Conservation (phyloP, 2,888 invertebrate genomes). For the Ommatoiulus sabulosus region DNA sequence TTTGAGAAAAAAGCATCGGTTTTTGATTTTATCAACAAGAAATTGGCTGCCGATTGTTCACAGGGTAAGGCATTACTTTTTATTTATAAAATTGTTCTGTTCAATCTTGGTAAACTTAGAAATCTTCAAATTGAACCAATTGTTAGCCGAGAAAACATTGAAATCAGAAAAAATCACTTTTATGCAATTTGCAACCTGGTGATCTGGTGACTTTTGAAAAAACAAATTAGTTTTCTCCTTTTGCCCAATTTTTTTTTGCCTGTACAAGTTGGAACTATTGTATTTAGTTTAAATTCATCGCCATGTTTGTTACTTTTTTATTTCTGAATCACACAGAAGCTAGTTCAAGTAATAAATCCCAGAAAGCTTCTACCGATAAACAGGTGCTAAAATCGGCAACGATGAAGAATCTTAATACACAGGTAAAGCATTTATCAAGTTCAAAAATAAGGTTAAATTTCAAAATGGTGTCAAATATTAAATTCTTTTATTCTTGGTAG, state of each 20-base stretch:
- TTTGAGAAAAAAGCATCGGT: conserved; percentile 66
- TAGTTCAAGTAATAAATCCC: conserved; percentile 52
- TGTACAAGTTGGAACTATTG: too few species aligned
- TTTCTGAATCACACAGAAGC: conserved; percentile 59
- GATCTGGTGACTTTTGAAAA: too few species aligned
- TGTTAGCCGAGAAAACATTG: too few species aligned
- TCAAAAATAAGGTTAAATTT: background rate
- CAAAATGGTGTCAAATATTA: background rate
- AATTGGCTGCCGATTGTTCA: conserved; percentile 10
- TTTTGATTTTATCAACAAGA: conserved; percentile 81
- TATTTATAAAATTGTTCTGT: background rate
- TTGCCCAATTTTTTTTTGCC: too few species aligned
- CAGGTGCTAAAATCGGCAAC: conserved; percentile 42
- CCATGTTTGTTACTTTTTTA: background rate
- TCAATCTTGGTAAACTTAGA: too few species aligned
- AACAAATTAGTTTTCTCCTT: too few species aligned
- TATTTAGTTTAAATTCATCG: background rate
- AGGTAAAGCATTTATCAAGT: conserved; percentile 46
- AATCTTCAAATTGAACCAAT: too few species aligned
- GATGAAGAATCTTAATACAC: conserved; percentile 62
- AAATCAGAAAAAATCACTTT: too few species aligned
- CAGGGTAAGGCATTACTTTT: background rate
- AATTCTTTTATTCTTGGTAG: conserved; percentile 54
- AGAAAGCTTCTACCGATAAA: conserved; percentile 50
- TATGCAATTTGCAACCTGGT: too few species aligned